Evolutionary conservation across 2,797 vertebrate genomes (phyloP), one percentile per base, ranked within the genome.

Genomic region (Orientallactaga sibirica): DNA sequence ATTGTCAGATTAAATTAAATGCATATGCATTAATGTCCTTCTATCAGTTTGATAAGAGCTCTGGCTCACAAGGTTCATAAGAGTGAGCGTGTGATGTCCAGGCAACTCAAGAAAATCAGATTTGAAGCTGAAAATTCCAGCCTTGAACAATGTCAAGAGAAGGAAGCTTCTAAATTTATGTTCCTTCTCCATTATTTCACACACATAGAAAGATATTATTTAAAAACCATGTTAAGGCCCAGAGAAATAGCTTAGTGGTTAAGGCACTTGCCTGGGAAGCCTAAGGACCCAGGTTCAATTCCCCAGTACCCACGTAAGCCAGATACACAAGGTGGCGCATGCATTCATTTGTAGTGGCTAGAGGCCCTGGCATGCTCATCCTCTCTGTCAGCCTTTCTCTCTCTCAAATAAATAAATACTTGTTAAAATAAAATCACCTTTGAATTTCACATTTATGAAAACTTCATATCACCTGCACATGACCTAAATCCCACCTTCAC

Each of bases 61-160:
- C 62, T 67, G 74, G 62, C 55, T 70, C 33, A 48, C 5, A 2
- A n/a, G 33, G 2, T 62, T 88, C 8, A 4, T 24, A n/a, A 48
- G 4, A n/a, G 16, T 37, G 3, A 1, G 14, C 14, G 0, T 22
- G 19, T 0, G 0, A 3, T 9, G 29, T 33, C 68, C 37, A 1
- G 1, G 1, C 37, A 62, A 62, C 75, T 90, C 58, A 78, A 71
- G 71, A 89, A 86, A 90, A 33, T 70, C 62, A 27, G n/a, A 74
- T 80, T 87, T 43, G 27, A 79, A 88, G 52, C 27, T n/a, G 77
- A 86, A 82, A 91, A 91, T 16, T 15, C 4, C 27, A 29, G 3
- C 10, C 15, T 33, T 3, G 29, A 83, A 61, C 48, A 52, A 68
- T 25, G 19, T 4, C 20, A 64, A 48, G 22, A 48, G 25, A 90